Evolutionary conservation across 2,888 invertebrate species (phyloP).

Genomic region (Neoitamus cyanurus): DNA sequence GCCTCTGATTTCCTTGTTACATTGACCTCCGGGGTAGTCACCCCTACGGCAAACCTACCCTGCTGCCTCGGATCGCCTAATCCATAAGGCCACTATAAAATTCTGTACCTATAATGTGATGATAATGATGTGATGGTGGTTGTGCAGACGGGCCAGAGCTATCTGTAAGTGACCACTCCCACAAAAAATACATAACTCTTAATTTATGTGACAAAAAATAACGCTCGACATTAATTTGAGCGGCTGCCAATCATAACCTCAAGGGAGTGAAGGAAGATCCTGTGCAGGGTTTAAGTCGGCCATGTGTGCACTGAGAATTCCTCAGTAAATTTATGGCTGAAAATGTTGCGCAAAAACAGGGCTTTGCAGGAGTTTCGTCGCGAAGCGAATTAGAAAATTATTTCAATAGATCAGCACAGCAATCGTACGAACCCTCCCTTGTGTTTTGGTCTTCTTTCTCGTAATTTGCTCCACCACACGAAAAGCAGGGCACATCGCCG

Average conservation of each 20-base stretch:
- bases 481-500: too few relatives aligned
- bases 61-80: background rate
- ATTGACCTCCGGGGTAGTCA: background rate
- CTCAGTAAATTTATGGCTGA: background rate
- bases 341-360: background rate
- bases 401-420: too few relatives aligned
- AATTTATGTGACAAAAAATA: slow-evolving; percentile 6
- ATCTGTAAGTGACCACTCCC: background rate
- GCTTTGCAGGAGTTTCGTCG: too few relatives aligned
- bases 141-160: background rate
- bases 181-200: background rate
- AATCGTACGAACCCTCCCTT: too few relatives aligned
- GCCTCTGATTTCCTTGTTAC: background rate
- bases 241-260: background rate
- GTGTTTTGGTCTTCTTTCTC: too few relatives aligned
- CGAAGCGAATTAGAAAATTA: too few relatives aligned
- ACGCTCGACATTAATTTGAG: background rate
- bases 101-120: background rate
- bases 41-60: background rate
- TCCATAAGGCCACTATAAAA: background rate
- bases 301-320: background rate
- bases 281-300: background rate
- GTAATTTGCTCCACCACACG: too few relatives aligned
- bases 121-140: background rate
- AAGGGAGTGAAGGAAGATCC: background rate